Evolutionary conservation across 2,113 vertebrate species (phyloP), one percentile per base, ranked within the genome.

Genomic region (Plecturocebus donacophilus): DNA sequence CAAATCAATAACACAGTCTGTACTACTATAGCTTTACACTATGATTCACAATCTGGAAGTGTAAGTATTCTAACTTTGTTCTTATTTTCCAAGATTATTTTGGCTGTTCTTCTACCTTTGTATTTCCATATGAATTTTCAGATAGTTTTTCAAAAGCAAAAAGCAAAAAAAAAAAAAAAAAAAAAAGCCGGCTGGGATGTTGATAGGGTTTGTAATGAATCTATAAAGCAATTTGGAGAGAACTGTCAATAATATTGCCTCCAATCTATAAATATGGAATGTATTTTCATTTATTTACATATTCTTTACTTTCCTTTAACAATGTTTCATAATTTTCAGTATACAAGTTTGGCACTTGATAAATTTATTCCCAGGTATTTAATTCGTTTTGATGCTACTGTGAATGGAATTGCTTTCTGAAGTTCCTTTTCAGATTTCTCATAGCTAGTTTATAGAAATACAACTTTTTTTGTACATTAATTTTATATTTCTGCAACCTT

Each of bases 51-150:
- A 40, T 25, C 84, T 54, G 64, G 20, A 73, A 23, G 16, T 20
- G 42, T 32, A 88, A 30, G 40, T 40, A 5, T n/a, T 89, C 71
- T 71, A 61, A 56, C 23, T 71, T 71, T 1, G 2, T 64, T 92
- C 56, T 79, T 94, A 58, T 87, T 77, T 94, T 38, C 85, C 54
- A 87, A 84, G 71, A 30, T 25, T 45, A 35, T n/a, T 89, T 87
- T 49, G 17, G 49, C 58, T 83, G 23, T 64, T 80, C 49, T 58
- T 47, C 7, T 25, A 75, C 21, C 38, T 56, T 70, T 77, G 5
- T 32, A 45, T 73, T 96, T 93, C 76, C 35, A 49, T 23, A 49
- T 81, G 32, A 56, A 93, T 87, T 88, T 93, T 64, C 87, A 92
- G 64, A 76, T 81, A 8, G 16, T 35, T 73, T 73, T 66, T 81